Evolutionary conservation across 30 jellyfish, hydroid and myxozoan genomes (phyloP), one percentile per base, ranked within the genome.

Genomic region (Aurelia aurita): DNA sequence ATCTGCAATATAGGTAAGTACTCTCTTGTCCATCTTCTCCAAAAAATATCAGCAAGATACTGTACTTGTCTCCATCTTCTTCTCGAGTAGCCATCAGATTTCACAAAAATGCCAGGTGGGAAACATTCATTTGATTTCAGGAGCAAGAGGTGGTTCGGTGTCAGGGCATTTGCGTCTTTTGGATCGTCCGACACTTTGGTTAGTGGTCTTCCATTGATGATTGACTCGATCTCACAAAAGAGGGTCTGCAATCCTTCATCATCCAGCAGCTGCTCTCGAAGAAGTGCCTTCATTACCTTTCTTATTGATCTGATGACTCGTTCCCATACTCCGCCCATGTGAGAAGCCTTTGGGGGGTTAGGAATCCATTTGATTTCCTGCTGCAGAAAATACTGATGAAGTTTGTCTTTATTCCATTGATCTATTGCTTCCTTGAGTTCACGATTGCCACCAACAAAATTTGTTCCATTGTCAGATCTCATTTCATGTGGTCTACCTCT

Each of bases 381-480:
- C 10, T 67, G 11, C 44, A 31, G 12, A 21, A 67, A 20, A 31
- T 6, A 67, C 58, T 28, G 19, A 31, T 66, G 72, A 16, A 84
- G 8, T 45, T 46, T 58, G 27, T 34, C 64, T 47, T 70, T 67
- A 59, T 84, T 63, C 82, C 94, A 84, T 20, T 63, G 51, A 29
- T 71, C 31, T 7, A 84, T 35, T 45, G 89, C 88, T 26, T 71
- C 62, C 55, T 47, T 60, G 12, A 84, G 72, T 44, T 71, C 94
- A 26, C 70, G 28, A 9, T 72, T 34, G 13, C 86, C 73, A 13
- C 86, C 73, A 28, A 20, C 51, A 58, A 77, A 77, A 27, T 58
- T 77, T n/a, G 78, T 77, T n/a, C 87, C 87, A 74, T 74, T 74
- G 75, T 74, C 87, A 2, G 89, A 77, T 21, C 79, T 43, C 28